Base-by-base conservation (phyloP, 2,797 vertebrate species). In the Sibirionetta formosa region DNA sequence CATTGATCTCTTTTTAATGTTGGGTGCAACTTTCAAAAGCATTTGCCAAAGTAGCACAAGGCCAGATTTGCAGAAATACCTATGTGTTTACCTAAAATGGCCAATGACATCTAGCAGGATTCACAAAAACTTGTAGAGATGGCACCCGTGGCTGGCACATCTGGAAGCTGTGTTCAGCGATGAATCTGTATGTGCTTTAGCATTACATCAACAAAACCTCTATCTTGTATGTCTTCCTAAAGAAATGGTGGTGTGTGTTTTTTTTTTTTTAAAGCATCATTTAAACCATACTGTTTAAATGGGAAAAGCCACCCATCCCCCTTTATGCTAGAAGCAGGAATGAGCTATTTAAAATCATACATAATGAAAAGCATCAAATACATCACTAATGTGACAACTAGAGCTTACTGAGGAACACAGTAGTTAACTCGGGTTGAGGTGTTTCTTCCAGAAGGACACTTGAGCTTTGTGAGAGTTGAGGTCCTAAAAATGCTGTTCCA, bases 231-330 rank as follows among this genome's bases (percentile, higher is more conserved):
- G 26, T n/a, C 50, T 77, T 81, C 51, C 72, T 53, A 14, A 77
- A 86, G 66, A 48, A 88, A 48, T 0, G 0, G 15, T 10, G 40
- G 14, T 23, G 44, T 31, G 15, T 42, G 3, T 14, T 40, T 16
- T 9, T 73, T 53, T 7, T 1, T 9, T 1, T 9, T 1, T 54
- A 27, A 48, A 66, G 50, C 9, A 11, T 20, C 4, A 6, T 51
- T 90, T 76, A 82, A 82, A 48, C 27, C 38, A 22, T 27, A 7
- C 29, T 33, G 9, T 3, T 50, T 6, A 40, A 42, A 9, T 29
- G 33, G 70, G 51, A 60, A 70, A 82, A 80, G 56, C 24, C 36
- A 58, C 27, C 38, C 19, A 15, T 20, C 8, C 29, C 24, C 29
- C 54, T 38, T 31, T n/a, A 61, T 40, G 82, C 35, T 64, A 48